Percentiles rank a stretch among this genome's conserved stretches.
Conservation (phyloP, 2,113 vertebrate species). For the Oceanodroma tethys region DNA sequence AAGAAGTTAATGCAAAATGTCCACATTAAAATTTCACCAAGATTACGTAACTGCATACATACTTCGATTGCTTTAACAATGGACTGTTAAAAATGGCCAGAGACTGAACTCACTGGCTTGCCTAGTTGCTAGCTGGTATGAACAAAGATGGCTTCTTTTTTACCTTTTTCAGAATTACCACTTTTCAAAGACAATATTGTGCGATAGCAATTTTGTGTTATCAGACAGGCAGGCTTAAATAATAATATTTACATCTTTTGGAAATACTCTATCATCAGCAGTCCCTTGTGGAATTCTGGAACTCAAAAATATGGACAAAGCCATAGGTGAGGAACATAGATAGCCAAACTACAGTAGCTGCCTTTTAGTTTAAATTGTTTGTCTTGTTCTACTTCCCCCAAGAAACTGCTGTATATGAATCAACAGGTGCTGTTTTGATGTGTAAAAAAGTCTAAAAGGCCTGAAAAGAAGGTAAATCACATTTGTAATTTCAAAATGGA, state of each 20-base stretch:
- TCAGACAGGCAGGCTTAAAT: neutral
- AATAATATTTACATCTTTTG: neutral
- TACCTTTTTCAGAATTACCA: neutral
- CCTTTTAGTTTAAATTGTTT: neutral
- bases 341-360: neutral
- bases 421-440: neutral
- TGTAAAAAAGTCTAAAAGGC: neutral
- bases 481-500: neutral
- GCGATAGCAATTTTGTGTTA: neutral
- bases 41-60: constrained; percentile 56
- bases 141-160: neutral
- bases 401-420: neutral
- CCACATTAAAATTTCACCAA: constrained; percentile 61
- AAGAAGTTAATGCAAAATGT: constrained; percentile 61
- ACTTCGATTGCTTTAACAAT: constrained; percentile 34
- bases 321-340: neutral
- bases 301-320: neutral
- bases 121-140: neutral
- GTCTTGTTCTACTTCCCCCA: neutral
- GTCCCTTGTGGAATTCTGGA: neutral
- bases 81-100: constrained; percentile 30
- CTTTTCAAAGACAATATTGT: neutral
- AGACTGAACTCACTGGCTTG: neutral
- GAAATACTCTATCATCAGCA: neutral
- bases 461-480: neutral